Evolutionary conservation across 2,797 vertebrate genomes (phyloP), one percentile per base, ranked within the genome.

Genomic region (Euthynnus affinis): DNA sequence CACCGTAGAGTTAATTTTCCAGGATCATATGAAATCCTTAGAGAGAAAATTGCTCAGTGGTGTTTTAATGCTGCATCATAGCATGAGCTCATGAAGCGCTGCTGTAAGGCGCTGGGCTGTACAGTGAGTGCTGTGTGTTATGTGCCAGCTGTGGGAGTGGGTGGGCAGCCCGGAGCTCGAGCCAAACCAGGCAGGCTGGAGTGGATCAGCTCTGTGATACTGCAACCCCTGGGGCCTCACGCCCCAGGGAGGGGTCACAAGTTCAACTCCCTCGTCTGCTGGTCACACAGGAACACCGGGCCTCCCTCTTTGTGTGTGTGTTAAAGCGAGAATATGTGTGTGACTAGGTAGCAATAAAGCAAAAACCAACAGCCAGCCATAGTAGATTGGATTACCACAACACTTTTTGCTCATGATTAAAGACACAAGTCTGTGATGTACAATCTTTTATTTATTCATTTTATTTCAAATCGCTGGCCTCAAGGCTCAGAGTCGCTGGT

Each of bases 141-240:
- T 42, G 77, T 92, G 89, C 88, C 89, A 89, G 88, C 90, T 92
- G 90, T 89, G 84, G 86, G 81, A 87, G 88, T 86, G 86, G 87
- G 90, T 67, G 83, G 84, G 82, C 64, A 80, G 89, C 44, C 71
- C 65, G 29, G 74, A 80, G 86, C 80, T 76, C 55, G 49, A 80
- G 88, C 72, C 85, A 72, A 90, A 55, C 71, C 82, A 85, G 89
- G 82, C 81, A 67, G 91, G 87, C 92, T 95, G 93, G 88, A 90
- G 91, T 94, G 90, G 91, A 93, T 95, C 92, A 94, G 89, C 81
- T 87, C 91, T 83, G 89, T 94, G 91, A 94, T 93, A 90, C 83
- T 90, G 79, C 89, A 90, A 81, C 89, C 89, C 90, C 81, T 75
- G 63, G 87, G 91, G 90, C 92, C 92, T 91, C 90, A 70, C 71